Evolutionary conservation across 2,797 vertebrate species (phyloP).

Genomic region (Etheostoma nigrum): DNA sequence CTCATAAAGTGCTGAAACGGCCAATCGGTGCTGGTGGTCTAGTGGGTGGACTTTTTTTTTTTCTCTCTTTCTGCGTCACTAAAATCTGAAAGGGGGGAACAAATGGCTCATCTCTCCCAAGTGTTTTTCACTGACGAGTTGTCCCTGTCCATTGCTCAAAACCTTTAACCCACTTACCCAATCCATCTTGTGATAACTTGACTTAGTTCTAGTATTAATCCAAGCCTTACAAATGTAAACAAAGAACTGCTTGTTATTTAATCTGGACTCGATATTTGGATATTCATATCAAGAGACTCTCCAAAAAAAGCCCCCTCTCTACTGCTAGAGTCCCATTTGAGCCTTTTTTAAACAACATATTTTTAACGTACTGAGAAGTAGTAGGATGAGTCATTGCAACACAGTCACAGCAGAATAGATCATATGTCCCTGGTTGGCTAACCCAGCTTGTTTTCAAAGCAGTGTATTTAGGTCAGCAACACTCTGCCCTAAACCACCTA

Average conservation of each 20-base stretch:
- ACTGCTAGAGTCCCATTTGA: conserved; percentile 8
- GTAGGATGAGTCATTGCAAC: conserved; percentile 61
- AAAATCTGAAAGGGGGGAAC: conserved; percentile 24
- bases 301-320: neutral
- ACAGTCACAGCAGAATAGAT: conserved; percentile 56
- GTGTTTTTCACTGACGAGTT: conserved; percentile 36
- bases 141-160: conserved; percentile 27
- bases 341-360: conserved; percentile 22
- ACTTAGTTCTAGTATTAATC: neutral
- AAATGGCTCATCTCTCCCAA: conserved; percentile 32
- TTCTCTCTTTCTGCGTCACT: conserved; percentile 36
- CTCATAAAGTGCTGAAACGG: conserved; percentile 20
- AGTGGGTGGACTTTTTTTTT: conserved; percentile 50
- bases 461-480: conserved; percentile 71
- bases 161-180: conserved; percentile 61
- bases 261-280: neutral
- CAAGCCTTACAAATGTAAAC: neutral
- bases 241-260: neutral
- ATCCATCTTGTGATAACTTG: conserved; percentile 6
- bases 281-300: accelerated
- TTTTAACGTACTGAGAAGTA: conserved; percentile 44
- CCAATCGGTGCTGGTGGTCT: conserved; percentile 43
- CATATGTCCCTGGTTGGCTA: conserved; percentile 67
- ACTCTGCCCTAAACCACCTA: conserved; percentile 24
- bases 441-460: conserved; percentile 72